Conservation (phyloP, 2,113 vertebrate genomes). For the Fulica atra region DNA sequence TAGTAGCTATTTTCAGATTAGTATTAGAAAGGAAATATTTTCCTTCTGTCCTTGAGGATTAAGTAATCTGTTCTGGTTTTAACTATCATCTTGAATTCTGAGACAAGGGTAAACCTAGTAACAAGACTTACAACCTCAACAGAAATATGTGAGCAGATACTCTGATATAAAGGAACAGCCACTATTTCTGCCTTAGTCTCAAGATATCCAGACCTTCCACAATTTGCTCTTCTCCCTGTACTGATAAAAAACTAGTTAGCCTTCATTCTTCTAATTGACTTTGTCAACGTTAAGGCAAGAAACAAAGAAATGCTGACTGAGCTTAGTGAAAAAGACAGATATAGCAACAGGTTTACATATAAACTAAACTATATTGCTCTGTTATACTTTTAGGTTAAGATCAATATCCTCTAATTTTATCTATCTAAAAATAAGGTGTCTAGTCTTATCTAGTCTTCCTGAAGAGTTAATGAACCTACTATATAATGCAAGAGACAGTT, state of each 20-base stretch:
- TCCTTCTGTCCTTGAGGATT: background rate
- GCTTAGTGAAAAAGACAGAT: background rate
- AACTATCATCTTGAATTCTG: background rate
- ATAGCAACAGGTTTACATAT: background rate
- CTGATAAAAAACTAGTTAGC: background rate
- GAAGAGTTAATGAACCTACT: background rate
- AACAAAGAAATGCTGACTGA: background rate
- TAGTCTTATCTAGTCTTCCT: background rate
- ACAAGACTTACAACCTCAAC: background rate
- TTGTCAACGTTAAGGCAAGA: background rate
- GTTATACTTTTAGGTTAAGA: background rate
- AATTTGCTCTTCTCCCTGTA: background rate
- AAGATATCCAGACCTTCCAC: background rate
- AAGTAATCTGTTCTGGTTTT: background rate
- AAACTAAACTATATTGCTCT: background rate
- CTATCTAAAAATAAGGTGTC: background rate
- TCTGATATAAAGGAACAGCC: background rate
- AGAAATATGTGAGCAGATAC: background rate
- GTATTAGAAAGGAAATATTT: background rate
- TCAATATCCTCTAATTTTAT: background rate
- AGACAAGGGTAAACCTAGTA: background rate
- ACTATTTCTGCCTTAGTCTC: background rate
- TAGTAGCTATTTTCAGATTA: background rate
- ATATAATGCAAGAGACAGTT: background rate
- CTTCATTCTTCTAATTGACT: background rate